Evolutionary conservation across 2,113 vertebrate genomes (phyloP).

Genomic region (Nerophis ophidion): DNA sequence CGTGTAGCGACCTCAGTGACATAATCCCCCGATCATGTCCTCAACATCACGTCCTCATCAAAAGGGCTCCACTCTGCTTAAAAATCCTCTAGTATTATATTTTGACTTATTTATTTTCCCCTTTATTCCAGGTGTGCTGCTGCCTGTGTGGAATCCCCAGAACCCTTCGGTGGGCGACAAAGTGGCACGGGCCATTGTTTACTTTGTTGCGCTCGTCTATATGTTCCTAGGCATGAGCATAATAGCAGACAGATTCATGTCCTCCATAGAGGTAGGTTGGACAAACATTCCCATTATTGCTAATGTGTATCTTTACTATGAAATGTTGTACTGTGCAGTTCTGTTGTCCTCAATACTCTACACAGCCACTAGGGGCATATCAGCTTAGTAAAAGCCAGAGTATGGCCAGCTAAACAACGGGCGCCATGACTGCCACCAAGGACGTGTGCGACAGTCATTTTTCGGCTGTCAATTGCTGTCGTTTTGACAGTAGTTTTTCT

Average conservation of each 20-base stretch:
- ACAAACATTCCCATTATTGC: too few species aligned
- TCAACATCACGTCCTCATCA: not conserved
- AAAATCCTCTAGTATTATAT: not conserved
- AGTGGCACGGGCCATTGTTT: constrained; percentile 79
- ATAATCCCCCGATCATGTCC: not conserved
- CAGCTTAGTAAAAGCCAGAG: too few species aligned
- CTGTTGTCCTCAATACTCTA: too few species aligned
- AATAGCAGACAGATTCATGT: constrained; percentile 82
- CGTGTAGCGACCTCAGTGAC: not conserved
- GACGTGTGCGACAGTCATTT: too few species aligned
- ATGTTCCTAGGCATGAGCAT: constrained; percentile 85
- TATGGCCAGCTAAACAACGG: too few species aligned
- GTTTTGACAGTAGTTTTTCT: too few species aligned
- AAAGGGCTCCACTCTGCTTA: constrained; percentile 1
- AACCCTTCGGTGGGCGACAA: constrained; percentile 80
- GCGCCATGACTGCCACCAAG: too few species aligned
- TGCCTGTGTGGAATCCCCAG: constrained; percentile 79
- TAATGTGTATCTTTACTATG: too few species aligned
- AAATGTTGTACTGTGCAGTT: too few species aligned
- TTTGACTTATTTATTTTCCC: not conserved
- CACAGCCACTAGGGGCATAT: too few species aligned
- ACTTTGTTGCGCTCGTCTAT: constrained; percentile 79
- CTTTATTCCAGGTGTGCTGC: constrained; percentile 62
- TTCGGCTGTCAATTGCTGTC: too few species aligned
- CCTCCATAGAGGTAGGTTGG: constrained; percentile 70